Evolutionary conservation across 2,888 invertebrate genomes (phyloP), one percentile per base, ranked within the genome.

Genomic region (Mesoligia furuncula): DNA sequence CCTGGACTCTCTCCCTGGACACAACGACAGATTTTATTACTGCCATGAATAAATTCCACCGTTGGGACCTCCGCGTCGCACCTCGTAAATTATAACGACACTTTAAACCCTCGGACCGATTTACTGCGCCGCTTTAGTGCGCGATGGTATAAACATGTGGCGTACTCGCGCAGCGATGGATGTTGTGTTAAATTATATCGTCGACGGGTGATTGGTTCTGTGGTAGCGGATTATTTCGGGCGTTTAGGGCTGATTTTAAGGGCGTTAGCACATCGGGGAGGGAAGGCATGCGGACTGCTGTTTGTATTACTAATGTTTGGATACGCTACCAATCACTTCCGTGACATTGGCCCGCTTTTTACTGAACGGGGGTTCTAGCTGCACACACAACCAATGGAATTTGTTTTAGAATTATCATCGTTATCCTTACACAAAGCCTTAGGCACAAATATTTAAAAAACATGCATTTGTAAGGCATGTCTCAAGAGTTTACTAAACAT

Each of bases 11-110:
- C 88, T 88, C 88, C 89, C 89, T 92, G 92, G 92, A 92, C 92
- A 92, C 92, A 91, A 89, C 93, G 94, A 93, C 94, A 94, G 95
- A 96, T 95, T 96, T 96, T 95, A 96, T 96, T 95, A 95, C 94
- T 87, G 90, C 91, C 93, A 96, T 96, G 96, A 96, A 96, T 96
- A 95, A 95, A 96, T 96, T 95, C 93, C 90, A 88, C 91, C 91
- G 89, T 88, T 83, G 92, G 92, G 92, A 93, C 91, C 79, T 86
- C 71, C 87, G 85, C 88, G 91, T 89, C 89, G 89, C 93, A 92
- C 90, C 90, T 91, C 94, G 93, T 95, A 95, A 95, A 94, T 95
- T 95, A 94, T 93, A 93, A 92, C 90, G 93, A 90, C 92, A 91
- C 90, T 93, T 92, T 91, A 92, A 92, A 90, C 91, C 92, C 89